phyloP scores from a whole-genome alignment of 2,888 invertebrate species.

The Phymatocera aterrima region DNA sequence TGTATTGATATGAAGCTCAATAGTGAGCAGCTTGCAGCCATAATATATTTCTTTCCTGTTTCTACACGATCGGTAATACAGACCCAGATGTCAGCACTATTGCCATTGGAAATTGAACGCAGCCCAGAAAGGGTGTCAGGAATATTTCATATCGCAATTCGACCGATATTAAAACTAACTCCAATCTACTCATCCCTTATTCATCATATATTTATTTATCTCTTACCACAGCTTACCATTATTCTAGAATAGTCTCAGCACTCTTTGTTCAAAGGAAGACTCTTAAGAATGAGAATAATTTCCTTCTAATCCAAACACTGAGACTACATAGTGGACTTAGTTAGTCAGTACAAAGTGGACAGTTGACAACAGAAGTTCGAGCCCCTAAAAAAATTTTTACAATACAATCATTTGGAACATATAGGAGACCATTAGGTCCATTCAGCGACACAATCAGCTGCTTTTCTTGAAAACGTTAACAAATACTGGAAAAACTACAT shows the following conservation, averaged over 20 bases:
- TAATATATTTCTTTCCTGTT: slow-evolving; percentile 60
- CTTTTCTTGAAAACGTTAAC: too few relatives aligned
- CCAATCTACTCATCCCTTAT: neutral
- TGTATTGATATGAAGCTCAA: slow-evolving; percentile 53
- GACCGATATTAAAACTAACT: neutral
- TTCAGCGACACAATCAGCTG: too few relatives aligned
- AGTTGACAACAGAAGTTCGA: neutral
- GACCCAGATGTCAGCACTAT: slow-evolving; percentile 56
- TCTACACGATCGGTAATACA: slow-evolving; percentile 58
- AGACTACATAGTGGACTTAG: neutral
- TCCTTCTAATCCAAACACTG: neutral
- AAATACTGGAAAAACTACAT: too few relatives aligned
- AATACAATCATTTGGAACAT: neutral
- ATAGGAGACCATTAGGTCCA: too few relatives aligned
- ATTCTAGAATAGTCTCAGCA: neutral
- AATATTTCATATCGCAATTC: neutral
- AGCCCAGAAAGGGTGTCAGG: slow-evolving; percentile 18
- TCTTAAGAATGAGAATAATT: neutral
- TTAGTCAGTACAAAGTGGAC: neutral
- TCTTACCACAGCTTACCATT: neutral
- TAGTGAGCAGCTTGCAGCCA: slow-evolving; percentile 60
- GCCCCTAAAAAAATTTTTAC: neutral
- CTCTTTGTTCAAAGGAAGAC: neutral
- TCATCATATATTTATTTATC: neutral
- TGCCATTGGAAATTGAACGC: slow-evolving; percentile 12